These are phyloP conservation scores for Heterodera schachtii DNA, from an alignment of 1,140 invertebrate species.

Conservation along the genomic window DNA sequence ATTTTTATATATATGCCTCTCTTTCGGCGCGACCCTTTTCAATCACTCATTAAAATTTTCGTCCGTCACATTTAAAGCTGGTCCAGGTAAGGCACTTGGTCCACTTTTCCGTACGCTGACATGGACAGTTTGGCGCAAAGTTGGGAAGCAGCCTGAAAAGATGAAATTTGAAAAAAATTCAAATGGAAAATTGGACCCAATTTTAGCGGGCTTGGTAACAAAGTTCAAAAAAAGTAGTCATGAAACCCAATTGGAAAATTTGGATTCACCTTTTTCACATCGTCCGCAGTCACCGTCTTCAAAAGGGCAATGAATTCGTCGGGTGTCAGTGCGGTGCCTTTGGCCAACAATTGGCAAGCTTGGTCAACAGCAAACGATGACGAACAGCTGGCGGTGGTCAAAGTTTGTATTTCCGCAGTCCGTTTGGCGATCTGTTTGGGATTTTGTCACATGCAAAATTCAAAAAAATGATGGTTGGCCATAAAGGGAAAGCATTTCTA, in stretches of 20 bases:
- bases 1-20: too few species aligned
- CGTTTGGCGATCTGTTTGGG: conserved; percentile 19
- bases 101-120: conserved; percentile 56
- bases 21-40: background rate
- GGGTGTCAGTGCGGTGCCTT: conserved; percentile 47
- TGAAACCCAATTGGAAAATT: background rate
- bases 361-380: conserved; percentile 51
- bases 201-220: too few species aligned
- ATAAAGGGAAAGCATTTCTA: too few species aligned
- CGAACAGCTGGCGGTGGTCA: conserved; percentile 41
- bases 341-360: conserved; percentile 51
- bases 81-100: conserved; percentile 61
- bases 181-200: too few species aligned
- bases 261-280: conserved; percentile 57
- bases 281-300: conserved; percentile 46
- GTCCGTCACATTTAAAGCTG: conserved; percentile 42
- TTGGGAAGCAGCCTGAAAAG: conserved; percentile 55
- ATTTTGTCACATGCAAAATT: too few species aligned
- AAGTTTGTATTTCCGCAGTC: conserved; percentile 35
- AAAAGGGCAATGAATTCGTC: conserved; percentile 52
- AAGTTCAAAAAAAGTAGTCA: conserved; percentile 3
- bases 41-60: background rate
- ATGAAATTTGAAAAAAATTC: too few species aligned
- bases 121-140: conserved; percentile 57
- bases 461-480: too few species aligned